phyloP scores from a whole-genome alignment of 2,888 invertebrate species.

The Nematopogon swammerdamellus region DNA sequence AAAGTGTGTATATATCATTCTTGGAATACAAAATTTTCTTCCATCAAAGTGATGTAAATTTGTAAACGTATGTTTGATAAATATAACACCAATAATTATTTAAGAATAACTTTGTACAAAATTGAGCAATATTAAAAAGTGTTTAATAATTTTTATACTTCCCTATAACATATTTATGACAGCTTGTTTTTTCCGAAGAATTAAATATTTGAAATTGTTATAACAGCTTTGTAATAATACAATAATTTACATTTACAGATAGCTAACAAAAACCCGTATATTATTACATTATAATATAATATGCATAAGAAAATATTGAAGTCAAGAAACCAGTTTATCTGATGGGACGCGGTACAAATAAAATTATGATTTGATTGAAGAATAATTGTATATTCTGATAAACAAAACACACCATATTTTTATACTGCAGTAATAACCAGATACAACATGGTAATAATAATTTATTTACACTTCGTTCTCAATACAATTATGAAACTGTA shows the following conservation, averaged over 20 bases:
- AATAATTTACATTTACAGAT: no score
- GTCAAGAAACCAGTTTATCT: constrained; percentile 41
- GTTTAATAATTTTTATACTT: background rate
- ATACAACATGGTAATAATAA: no score
- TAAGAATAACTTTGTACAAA: constrained; percentile 55
- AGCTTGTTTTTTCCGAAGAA: no score
- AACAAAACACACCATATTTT: background rate
- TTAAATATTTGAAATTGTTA: no score
- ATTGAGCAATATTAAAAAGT: constrained; percentile 48
- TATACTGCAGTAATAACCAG: background rate
- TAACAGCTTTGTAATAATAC: no score
- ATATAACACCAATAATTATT: constrained; percentile 47
- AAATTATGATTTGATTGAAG: constrained; percentile 15
- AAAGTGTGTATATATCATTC: background rate
- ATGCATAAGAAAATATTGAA: no score
- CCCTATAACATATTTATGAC: no score
- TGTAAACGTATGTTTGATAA: background rate
- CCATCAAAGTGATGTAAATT: background rate
- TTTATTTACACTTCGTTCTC: no score
- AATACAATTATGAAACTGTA: no score
- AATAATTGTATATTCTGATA: background rate
- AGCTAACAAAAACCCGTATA: no score
- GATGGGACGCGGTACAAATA: constrained; percentile 49
- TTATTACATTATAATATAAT: no score
- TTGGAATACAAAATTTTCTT: background rate